These are phyloP conservation scores for Ophion costatus DNA, from an alignment of 2,888 invertebrate genomes.

Conservation along the genomic window DNA sequence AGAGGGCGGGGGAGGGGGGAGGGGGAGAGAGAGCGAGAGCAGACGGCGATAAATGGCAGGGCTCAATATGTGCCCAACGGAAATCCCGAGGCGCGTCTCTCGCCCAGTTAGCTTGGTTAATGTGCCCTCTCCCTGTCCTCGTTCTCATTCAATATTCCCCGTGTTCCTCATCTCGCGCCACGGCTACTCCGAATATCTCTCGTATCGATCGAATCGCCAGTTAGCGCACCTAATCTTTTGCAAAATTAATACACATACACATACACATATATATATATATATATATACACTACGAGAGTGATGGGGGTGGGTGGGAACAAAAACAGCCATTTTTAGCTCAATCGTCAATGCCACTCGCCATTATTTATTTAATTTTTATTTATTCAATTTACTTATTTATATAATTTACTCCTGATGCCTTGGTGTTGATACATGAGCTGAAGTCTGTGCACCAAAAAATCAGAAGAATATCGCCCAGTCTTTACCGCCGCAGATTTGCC, in stretches of 20 bases:
- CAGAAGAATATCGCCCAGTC: too few relatives aligned
- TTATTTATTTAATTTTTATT: too few relatives aligned
- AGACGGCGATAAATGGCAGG: background rate
- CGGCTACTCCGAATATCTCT: slow-evolving; percentile 25
- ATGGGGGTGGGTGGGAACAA: too few relatives aligned
- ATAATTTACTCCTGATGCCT: too few relatives aligned
- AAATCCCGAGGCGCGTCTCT: slow-evolving; percentile 68
- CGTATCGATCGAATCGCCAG: slow-evolving; percentile 72
- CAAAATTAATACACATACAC: slow-evolving; percentile 30
- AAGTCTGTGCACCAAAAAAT: too few relatives aligned
- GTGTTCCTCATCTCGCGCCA: slow-evolving; percentile 28
- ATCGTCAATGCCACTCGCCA: too few relatives aligned
- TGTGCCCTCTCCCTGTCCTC: slow-evolving; percentile 56
- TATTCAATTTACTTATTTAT: too few relatives aligned
- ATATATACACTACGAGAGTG: too few relatives aligned
- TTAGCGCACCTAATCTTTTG: slow-evolving; percentile 69
- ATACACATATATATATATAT: background rate
- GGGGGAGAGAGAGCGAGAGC: slow-evolving; percentile 2
- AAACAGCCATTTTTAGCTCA: too few relatives aligned
- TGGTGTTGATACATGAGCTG: too few relatives aligned
- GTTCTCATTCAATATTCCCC: slow-evolving; percentile 75
- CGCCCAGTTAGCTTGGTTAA: slow-evolving; percentile 75
- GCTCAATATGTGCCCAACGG: slow-evolving; percentile 53
- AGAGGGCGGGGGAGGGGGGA: too few relatives aligned
- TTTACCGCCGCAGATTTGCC: too few relatives aligned